Conservation (phyloP, 2,797 vertebrate species). For the Dendrocincla tyrannina region DNA sequence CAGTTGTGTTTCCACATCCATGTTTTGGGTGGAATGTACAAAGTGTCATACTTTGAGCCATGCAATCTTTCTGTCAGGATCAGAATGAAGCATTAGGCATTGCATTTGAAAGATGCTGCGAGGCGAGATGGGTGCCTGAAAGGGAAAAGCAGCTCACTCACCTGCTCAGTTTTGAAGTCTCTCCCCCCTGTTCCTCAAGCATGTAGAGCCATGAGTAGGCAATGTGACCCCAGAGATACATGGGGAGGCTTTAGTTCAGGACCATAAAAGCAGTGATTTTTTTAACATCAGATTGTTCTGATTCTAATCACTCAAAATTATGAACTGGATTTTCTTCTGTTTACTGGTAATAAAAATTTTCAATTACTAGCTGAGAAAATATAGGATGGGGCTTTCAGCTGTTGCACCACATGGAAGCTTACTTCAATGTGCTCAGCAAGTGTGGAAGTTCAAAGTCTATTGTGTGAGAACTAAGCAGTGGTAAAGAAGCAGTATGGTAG, state of each 20-base stretch:
- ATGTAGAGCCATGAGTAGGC: not conserved
- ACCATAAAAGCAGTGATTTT: not conserved
- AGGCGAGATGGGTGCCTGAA: not conserved
- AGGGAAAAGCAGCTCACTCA: not conserved
- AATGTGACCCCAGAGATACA: fast-evolving
- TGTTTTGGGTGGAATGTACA: not conserved
- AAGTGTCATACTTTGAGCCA: not conserved
- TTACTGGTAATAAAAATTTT: not conserved
- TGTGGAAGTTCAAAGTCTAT: not conserved
- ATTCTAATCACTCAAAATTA: not conserved
- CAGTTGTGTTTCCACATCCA: not conserved
- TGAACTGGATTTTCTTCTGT: not conserved
- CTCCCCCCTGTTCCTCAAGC: not conserved
- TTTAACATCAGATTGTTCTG: not conserved
- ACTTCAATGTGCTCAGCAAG: not conserved
- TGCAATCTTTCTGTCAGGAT: not conserved
- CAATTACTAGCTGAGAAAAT: not conserved
- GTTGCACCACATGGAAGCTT: not conserved
- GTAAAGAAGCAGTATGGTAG: not conserved
- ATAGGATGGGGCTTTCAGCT: not conserved
- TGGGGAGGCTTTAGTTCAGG: not conserved
- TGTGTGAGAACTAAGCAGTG: not conserved
- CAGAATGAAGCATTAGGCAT: not conserved
- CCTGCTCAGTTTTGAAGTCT: not conserved
- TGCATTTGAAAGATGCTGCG: not conserved